Percentiles rank a stretch among this genome's conserved stretches.
Evolutionary conservation across 53 echinoderm and acorn worm genomes (phyloP).

Genomic region (Holothuria scabra): DNA sequence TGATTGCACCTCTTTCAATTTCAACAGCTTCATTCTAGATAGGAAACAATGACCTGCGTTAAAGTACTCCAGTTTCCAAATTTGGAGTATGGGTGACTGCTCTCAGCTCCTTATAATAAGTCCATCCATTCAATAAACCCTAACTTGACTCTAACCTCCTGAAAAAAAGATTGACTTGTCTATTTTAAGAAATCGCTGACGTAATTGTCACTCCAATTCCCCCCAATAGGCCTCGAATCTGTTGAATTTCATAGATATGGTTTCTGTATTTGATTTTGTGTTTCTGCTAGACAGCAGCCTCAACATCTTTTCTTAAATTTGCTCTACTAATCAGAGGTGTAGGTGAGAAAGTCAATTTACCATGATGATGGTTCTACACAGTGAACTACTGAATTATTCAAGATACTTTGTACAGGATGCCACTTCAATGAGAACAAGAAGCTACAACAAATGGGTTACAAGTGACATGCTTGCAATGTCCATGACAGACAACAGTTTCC

Average conservation of each 20-base stretch:
- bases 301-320: not conserved
- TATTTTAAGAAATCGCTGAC: conserved; percentile 34
- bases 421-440: no score
- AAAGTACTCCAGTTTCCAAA: no score
- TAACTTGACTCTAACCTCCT: not conserved
- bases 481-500: no score
- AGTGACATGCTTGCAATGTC: no score
- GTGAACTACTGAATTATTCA: no score
- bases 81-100: no score
- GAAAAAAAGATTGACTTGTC: conserved; percentile 33
- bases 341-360: conserved; percentile 45
- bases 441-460: no score
- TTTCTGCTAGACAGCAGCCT: not conserved
- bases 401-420: no score
- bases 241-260: conserved; percentile 38
- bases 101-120: no score
- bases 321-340: conserved; percentile 23
- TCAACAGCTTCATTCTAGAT: no score
- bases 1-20: no score
- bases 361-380: conserved; percentile 18
- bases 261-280: conserved; percentile 20
- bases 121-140: conserved; percentile 16
- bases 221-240: conserved; percentile 33
- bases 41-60: no score
- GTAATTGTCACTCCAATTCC: conserved; percentile 28